These are phyloP conservation scores for Temnothorax rugatulus DNA, from an alignment of 2,888 invertebrate species.

Conservation along the genomic window DNA sequence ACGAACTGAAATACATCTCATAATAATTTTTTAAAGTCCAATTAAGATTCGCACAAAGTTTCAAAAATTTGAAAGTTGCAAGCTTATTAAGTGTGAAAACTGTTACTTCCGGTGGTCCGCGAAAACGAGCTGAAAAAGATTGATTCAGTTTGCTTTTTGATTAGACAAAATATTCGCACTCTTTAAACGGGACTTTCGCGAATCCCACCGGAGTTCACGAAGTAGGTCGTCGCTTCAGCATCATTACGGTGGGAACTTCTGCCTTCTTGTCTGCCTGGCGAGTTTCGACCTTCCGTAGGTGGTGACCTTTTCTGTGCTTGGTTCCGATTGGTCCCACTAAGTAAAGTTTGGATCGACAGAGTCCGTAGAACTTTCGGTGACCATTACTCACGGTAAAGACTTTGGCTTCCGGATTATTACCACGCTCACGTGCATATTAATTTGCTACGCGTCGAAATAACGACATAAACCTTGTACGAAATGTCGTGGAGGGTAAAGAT, in stretches of 20 bases:
- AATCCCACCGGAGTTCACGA: slow-evolving; percentile 2
- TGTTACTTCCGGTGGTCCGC: not conserved
- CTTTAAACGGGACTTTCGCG: slow-evolving; percentile 17
- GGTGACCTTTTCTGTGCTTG: slow-evolving; percentile 30
- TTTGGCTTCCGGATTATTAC: slow-evolving; percentile 21
- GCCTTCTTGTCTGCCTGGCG: not conserved
- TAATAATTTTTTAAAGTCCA: not conserved
- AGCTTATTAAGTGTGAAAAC: not conserved
- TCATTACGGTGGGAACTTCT: slow-evolving; percentile 40
- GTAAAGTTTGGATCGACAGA: slow-evolving; percentile 25
- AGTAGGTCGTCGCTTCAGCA: slow-evolving; percentile 50
- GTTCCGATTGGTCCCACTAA: slow-evolving; percentile 10
- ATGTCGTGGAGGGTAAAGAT: not conserved
- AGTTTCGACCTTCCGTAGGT: slow-evolving; percentile 37
- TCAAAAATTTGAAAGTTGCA: not conserved
- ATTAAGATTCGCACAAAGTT: not conserved
- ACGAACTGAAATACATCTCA: not conserved
- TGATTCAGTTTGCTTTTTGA: slow-evolving; percentile 11
- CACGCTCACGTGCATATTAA: not conserved
- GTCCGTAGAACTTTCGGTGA: slow-evolving; percentile 17
- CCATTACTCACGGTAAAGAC: slow-evolving; percentile 11
- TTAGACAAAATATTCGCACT: slow-evolving; percentile 39
- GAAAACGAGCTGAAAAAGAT: not conserved
- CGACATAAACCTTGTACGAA: not conserved
- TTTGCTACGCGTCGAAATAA: not conserved